A percentile compares a stretch with the other conserved stretches of the same genome.
Evolutionary conservation across 2,113 vertebrate species (phyloP).

Genomic region (Sardina pilchardus): DNA sequence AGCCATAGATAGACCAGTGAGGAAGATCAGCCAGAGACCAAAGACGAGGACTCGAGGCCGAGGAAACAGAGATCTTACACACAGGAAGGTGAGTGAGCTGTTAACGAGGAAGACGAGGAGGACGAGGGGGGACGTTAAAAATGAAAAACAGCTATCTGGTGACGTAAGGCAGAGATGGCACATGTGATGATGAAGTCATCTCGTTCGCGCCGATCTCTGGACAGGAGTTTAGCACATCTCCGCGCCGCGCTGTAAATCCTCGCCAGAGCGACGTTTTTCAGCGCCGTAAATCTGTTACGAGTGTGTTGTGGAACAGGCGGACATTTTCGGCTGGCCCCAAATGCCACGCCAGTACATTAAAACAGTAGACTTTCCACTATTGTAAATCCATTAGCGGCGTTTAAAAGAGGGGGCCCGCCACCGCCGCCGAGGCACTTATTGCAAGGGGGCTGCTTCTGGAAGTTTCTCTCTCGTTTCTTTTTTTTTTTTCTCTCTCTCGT

Average conservation of each 20-base stretch:
- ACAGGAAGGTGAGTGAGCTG: too few species aligned
- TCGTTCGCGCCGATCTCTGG: not conserved
- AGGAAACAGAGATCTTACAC: too few species aligned
- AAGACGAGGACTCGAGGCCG: too few species aligned
- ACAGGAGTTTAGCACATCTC: constrained; percentile 3
- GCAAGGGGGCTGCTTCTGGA: too few species aligned
- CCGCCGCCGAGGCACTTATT: too few species aligned
- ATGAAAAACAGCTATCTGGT: not conserved
- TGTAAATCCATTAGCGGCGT: constrained; percentile 1
- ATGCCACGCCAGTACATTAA: constrained; percentile 1
- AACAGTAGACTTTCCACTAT: constrained; percentile 11
- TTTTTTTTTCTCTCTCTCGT: constrained; percentile 17
- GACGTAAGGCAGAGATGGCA: not conserved
- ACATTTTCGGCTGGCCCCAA: not conserved
- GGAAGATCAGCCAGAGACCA: too few species aligned
- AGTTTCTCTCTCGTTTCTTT: constrained; percentile 11
- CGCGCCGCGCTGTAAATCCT: not conserved
- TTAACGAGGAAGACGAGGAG: too few species aligned
- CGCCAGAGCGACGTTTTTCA: not conserved
- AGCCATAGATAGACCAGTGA: too few species aligned
- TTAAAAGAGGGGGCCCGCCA: not conserved
- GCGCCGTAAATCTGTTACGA: not conserved
- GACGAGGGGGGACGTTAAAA: not conserved
- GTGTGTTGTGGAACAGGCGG: constrained; percentile 2
- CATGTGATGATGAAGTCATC: constrained; percentile 1